Evolutionary conservation across 2,113 vertebrate genomes (phyloP).

Genomic region (Himantopus leucocephalus): DNA sequence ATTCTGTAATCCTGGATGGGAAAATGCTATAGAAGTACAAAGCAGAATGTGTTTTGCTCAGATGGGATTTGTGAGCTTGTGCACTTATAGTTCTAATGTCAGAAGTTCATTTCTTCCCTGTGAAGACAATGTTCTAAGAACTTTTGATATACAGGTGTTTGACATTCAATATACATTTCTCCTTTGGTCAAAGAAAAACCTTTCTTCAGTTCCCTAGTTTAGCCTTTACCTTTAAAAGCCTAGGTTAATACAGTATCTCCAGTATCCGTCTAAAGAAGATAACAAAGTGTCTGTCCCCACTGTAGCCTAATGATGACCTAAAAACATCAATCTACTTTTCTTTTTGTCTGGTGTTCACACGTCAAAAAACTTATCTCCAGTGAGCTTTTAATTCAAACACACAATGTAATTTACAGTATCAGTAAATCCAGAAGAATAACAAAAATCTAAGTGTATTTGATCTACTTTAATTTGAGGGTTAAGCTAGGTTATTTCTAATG

Average conservation of each 20-base stretch:
- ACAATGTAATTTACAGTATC: background rate
- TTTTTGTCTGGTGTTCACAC: background rate
- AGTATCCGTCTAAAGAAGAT: background rate
- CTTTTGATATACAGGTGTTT: constrained; percentile 25
- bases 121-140: background rate
- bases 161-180: background rate
- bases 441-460: background rate
- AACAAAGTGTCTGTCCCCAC: background rate
- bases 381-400: background rate
- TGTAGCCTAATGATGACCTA: background rate
- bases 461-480: background rate
- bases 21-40: background rate
- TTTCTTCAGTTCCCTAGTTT: background rate
- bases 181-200: background rate
- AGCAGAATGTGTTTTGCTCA: background rate
- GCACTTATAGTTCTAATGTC: background rate
- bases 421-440: background rate
- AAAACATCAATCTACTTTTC: background rate
- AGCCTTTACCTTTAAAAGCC: background rate
- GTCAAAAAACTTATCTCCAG: background rate
- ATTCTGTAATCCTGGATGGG: background rate
- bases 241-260: background rate
- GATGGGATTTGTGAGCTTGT: background rate
- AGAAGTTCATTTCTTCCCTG: constrained; percentile 1
- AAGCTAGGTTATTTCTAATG: background rate